Conservation (phyloP, 2,888 invertebrate genomes). For the Nomada lathburiana region DNA sequence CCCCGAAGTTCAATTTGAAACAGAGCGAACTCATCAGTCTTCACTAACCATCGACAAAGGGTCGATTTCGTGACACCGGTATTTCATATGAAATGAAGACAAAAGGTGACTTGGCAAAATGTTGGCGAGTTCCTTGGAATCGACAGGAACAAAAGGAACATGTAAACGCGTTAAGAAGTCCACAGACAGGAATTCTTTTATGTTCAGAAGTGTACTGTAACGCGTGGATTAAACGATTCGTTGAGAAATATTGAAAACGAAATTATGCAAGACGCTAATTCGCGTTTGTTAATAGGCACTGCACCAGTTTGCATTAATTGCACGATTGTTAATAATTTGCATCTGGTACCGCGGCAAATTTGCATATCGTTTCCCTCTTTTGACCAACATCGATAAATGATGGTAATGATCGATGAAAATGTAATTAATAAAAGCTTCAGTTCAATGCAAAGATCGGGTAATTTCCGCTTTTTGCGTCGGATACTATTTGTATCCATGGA, state of each 20-base stretch:
- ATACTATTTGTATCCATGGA: not conserved
- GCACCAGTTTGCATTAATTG: slow-evolving; percentile 5
- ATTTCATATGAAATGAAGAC: not conserved
- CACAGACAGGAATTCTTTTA: no score
- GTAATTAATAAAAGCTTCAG: slow-evolving; percentile 1
- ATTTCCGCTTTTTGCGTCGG: not conserved
- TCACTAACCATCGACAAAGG: slow-evolving; percentile 42
- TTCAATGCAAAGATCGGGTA: not conserved
- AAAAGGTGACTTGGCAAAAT: not conserved
- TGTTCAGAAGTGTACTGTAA: not conserved
- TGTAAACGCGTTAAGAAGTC: not conserved
- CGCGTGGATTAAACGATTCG: not conserved
- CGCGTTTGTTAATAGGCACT: slow-evolving; percentile 2
- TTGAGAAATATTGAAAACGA: not conserved
- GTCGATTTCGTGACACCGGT: slow-evolving; percentile 11
- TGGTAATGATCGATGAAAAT: not conserved
- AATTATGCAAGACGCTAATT: not conserved
- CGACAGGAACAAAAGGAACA: not conserved
- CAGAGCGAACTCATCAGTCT: slow-evolving; percentile 44
- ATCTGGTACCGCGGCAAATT: not conserved
- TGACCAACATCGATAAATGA: not conserved
- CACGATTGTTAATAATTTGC: slow-evolving; percentile 1
- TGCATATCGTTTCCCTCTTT: not conserved
- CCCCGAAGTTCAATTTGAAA: slow-evolving; percentile 40
- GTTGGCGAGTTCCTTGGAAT: not conserved